phyloP scores from a whole-genome alignment of 2,113 vertebrate species.

The Recurvirostra avosetta region DNA sequence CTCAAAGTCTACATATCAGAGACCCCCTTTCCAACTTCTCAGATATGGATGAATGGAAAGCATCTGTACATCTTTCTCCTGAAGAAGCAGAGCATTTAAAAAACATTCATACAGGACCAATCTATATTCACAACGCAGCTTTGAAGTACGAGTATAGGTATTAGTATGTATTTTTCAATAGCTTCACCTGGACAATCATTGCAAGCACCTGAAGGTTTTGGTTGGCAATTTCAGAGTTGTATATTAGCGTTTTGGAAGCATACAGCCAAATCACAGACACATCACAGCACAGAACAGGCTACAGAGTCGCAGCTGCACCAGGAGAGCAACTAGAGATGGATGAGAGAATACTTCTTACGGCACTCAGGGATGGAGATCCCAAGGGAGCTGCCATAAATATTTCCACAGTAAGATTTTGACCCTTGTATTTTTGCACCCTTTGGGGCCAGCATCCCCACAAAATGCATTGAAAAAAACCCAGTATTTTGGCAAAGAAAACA shows the following conservation, averaged over 20 bases:
- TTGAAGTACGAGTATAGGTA: background rate
- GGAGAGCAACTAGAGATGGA: background rate
- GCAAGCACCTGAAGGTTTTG: background rate
- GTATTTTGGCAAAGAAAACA: background rate
- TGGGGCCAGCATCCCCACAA: background rate
- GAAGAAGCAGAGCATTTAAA: background rate
- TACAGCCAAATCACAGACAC: constrained; percentile 26
- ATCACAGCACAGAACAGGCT: background rate
- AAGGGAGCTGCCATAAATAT: background rate
- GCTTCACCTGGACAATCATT: background rate
- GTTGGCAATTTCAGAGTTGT: background rate
- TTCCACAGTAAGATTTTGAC: background rate
- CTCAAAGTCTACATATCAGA: background rate
- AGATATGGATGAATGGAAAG: background rate
- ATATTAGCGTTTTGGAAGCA: background rate
- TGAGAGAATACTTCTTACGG: background rate
- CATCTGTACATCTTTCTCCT: background rate
- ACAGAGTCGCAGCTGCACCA: background rate
- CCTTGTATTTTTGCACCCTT: background rate
- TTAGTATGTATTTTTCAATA: background rate
- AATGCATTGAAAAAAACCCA: background rate
- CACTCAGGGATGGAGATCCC: background rate
- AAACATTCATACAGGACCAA: background rate
- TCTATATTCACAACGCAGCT: background rate
- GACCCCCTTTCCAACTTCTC: background rate